Evolutionary conservation across 2,888 invertebrate genomes (phyloP), one percentile per base, ranked within the genome.

Genomic region (Pandemis corylana): DNA sequence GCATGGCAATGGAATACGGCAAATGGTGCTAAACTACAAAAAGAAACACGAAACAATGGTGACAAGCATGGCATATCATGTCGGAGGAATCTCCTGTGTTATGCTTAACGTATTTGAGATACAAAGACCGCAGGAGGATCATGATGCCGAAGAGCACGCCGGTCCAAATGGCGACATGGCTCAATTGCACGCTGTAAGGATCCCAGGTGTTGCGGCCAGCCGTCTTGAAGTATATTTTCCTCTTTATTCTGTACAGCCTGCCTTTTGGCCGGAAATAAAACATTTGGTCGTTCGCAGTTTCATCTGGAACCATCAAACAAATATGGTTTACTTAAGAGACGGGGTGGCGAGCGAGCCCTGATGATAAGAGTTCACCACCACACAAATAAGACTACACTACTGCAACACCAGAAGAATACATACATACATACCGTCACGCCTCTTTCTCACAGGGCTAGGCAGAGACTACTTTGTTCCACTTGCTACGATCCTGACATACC

Each of bases 191-290:
- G 9, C n/a, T 42, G 64, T 13, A 20, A 6, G 20, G 12, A 13
- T 28, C 46, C 64, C 64, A 64, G 44, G 44, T 46, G 20, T 46
- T 46, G 46, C 13, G 64, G 44, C 59, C 59, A 12, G 46, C 20
- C 4, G 64, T 46, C 20, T 46, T 46, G 44, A 64, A 64, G 46
- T 28, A 64, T n/a, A 64, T 20, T 2, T 46, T 46, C 64, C 64
- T 10, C 7, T 64, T 64, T 20, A 64, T 64, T 20, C 46, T 64
- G 64, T 64, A 46, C 20, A 64, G 44, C n/a, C 64, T n/a, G 64
- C 46, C 41, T 64, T 20, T 64, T 10, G 20, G 59, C 3, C 59
- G 20, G 59, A 59, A 12, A 10, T 20, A 46, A 20, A 12, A 20
- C 44, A 64, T 44, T 62, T 63, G 63, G 63, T 63, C 44, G 44